Conservation (phyloP, 2,888 invertebrate genomes). For the Gortyna flavago region DNA sequence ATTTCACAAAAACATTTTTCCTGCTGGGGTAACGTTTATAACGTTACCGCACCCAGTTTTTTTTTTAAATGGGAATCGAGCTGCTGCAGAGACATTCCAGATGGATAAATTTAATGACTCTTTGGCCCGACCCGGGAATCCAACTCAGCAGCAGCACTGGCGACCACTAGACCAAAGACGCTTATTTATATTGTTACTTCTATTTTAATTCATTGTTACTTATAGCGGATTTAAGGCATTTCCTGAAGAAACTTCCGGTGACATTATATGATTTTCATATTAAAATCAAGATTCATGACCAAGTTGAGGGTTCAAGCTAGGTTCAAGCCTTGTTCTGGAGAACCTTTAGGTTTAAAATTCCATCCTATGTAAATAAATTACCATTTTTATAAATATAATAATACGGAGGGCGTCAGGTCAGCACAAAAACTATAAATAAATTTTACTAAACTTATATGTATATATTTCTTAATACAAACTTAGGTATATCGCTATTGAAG, state of each 20-base stretch:
- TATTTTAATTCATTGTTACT: neutral
- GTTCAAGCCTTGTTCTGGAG: neutral
- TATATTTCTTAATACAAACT: slow-evolving; percentile 2
- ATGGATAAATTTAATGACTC: no score
- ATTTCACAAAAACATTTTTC: no score
- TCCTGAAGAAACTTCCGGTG: neutral
- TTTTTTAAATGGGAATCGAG: no score
- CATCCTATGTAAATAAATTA: neutral
- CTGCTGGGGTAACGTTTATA: no score
- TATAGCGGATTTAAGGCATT: neutral
- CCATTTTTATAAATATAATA: slow-evolving; percentile 12
- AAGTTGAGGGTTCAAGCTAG: no score
- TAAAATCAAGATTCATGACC: neutral
- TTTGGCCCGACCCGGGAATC: no score
- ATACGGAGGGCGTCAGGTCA: neutral
- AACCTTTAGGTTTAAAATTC: neutral
- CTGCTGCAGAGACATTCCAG: no score
- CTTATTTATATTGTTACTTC: neutral
- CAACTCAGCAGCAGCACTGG: neutral
- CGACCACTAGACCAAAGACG: neutral
- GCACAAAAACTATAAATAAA: neutral
- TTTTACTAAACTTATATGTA: neutral
- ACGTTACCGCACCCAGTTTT: no score
- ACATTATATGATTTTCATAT: neutral
- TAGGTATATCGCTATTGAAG: neutral